Evolutionary conservation across 2,888 invertebrate genomes (phyloP), one percentile per base, ranked within the genome.

Genomic region (Xylota segnis): DNA sequence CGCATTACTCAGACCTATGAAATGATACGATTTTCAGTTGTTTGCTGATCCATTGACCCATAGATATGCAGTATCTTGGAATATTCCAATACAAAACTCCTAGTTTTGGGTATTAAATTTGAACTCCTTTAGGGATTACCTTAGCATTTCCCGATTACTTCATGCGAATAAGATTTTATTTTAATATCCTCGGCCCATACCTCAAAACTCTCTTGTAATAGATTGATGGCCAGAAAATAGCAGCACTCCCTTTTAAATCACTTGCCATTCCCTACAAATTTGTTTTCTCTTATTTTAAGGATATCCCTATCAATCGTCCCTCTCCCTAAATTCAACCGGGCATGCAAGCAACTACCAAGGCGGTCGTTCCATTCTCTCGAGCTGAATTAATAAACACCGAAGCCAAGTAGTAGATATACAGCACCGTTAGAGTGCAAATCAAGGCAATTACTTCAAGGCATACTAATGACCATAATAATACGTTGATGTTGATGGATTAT

Each of bases 401-500:
- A 29, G 10, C 43, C n/a, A 43, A n/a, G 18, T 16, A 16, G 40
- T 2, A 34, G 45, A 43, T 45, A 18, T 37, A 16, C 34, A 10
- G n/a, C 27, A n/a, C 34, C 7, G 54, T 56, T 18, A 37, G 79
- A 65, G 75, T 79, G 78, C 75, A 84, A 84, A 84, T 84, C 75
- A 84, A 71, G 79, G 75, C 84, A 84, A 84, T 84, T 84, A 84
- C 84, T 79, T 79, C 59, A 75, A 70, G 84, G 75, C 84, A 79
- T 76, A 79, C 79, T 79, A 79, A 84, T 84, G 84, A 79, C 79
- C 79, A 75, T 84, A 79, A 84, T 79, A 84, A 84, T 79, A 84
- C 84, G 79, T 84, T 84, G 84, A 84, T 84, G 84, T 84, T 84
- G 84, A 84, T 84, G 84, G 84, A 84, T 84, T 84, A 84, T 79